phyloP scores from a whole-genome alignment of 2,113 vertebrate genomes.

The Percopsis transmontana region DNA sequence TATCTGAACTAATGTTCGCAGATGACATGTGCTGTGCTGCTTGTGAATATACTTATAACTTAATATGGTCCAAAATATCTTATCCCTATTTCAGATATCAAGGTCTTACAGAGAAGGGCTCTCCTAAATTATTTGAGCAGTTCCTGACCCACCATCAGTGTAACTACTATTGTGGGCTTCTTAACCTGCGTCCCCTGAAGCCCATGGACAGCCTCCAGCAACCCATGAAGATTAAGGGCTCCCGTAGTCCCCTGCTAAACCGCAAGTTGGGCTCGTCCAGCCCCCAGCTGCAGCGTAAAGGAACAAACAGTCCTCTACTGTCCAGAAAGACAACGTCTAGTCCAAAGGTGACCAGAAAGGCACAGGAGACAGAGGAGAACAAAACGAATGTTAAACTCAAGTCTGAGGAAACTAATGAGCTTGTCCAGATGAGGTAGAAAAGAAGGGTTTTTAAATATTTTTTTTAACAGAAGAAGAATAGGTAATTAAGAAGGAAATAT shows the following conservation, averaged over 20 bases:
- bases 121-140: constrained; percentile 86
- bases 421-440: constrained; percentile 69
- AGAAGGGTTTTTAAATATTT: background rate
- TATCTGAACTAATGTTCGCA: constrained; percentile 36
- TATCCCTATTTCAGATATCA: constrained; percentile 85
- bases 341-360: constrained; percentile 80
- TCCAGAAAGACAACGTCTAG: constrained; percentile 78
- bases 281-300: constrained; percentile 89
- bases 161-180: constrained; percentile 88
- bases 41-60: background rate
- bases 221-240: constrained; percentile 83
- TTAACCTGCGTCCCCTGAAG: constrained; percentile 83
- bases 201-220: constrained; percentile 77
- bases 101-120: constrained; percentile 87
- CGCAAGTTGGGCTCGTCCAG: constrained; percentile 86
- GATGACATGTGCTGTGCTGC: background rate
- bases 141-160: constrained; percentile 86
- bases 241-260: constrained; percentile 85
- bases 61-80: background rate
- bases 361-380: constrained; percentile 70
- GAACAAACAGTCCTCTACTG: constrained; percentile 82
- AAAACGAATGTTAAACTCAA: constrained; percentile 61
- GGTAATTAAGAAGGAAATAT: background rate
- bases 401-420: constrained; percentile 65
- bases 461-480: too few species aligned